phyloP scores from a whole-genome alignment of 2,113 vertebrate species.

The Hippocampus zosterae region DNA sequence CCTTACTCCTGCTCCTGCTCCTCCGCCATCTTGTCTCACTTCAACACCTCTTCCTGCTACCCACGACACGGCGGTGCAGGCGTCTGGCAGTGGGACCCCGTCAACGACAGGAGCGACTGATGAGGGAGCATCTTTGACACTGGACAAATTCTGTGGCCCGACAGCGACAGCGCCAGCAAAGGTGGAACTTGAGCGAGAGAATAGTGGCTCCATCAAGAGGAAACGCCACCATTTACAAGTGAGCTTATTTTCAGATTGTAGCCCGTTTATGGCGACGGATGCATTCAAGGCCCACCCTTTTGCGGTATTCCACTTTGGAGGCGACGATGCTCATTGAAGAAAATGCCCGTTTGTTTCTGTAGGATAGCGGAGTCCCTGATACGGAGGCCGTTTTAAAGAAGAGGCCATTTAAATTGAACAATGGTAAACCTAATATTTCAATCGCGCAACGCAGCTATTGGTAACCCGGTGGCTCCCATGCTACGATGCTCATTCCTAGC shows the following conservation, averaged over 20 bases:
- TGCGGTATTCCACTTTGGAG: background rate
- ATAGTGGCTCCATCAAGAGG: conserved; percentile 14
- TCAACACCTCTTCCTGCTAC: conserved; percentile 57
- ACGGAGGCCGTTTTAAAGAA: conserved; percentile 23
- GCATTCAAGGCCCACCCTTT: no score
- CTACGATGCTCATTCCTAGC: background rate
- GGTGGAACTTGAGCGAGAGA: conserved; percentile 8
- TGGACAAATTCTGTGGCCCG: background rate
- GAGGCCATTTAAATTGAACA: conserved; percentile 42
- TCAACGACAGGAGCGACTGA: background rate
- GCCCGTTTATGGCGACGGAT: no score
- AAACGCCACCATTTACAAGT: background rate
- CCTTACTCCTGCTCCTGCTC: background rate
- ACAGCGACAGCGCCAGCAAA: conserved; percentile 4
- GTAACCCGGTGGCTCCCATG: background rate
- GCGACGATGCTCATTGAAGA: background rate
- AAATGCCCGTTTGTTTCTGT: background rate
- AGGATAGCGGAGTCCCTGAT: conserved; percentile 18
- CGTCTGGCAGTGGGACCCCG: background rate
- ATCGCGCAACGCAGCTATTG: background rate
- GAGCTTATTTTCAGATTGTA: conserved; percentile 1
- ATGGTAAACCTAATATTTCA: conserved; percentile 27
- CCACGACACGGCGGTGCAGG: conserved; percentile 21
- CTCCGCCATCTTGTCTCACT: background rate
- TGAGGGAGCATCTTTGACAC: background rate